Conservation (phyloP, 2,888 invertebrate species). For the Tipula lateralis region DNA sequence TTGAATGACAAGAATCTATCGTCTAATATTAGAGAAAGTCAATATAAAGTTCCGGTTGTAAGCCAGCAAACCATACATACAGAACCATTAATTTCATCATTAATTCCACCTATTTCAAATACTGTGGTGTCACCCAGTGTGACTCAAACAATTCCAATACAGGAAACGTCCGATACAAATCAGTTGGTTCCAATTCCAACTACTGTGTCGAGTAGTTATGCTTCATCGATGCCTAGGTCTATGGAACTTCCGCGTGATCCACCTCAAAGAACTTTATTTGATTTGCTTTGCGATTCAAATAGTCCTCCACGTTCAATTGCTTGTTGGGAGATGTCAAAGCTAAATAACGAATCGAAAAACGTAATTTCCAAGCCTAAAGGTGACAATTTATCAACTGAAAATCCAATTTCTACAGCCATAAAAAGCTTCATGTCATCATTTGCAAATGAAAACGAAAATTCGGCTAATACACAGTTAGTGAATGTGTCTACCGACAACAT, state of each 20-base stretch:
- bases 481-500: neutral
- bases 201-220: neutral
- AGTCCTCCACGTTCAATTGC: neutral
- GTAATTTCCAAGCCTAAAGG: neutral
- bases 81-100: too few species aligned
- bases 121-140: too few species aligned
- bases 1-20: too few species aligned
- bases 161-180: neutral
- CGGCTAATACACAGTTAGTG: neutral
- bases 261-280: neutral
- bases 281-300: neutral
- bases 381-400: neutral
- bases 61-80: too few species aligned
- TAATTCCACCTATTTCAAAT: too few species aligned
- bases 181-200: neutral
- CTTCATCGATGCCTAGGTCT: neutral
- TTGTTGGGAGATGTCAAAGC: neutral
- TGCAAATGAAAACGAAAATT: neutral
- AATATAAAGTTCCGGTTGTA: too few species aligned
- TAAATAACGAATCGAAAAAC: neutral
- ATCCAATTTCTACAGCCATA: too few species aligned
- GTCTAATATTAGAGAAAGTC: too few species aligned
- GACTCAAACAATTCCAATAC: neutral
- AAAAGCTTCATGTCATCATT: too few species aligned
- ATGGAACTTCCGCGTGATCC: neutral